Evolutionary conservation across 2,888 invertebrate species (phyloP).

Genomic region (Hyles lineata): DNA sequence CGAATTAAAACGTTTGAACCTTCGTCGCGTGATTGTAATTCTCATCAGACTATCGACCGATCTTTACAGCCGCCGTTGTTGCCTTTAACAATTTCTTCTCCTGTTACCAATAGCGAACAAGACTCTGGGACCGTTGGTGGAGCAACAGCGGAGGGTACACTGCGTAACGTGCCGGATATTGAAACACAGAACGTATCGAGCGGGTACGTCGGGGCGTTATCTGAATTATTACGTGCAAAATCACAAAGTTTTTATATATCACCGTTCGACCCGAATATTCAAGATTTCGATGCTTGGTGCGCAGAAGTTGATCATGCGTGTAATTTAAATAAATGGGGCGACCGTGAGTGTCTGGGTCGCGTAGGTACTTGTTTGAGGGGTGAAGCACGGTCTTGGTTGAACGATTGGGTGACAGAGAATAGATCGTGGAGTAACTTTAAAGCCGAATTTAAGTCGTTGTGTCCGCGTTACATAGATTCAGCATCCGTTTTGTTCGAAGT

Average conservation of each 20-base stretch:
- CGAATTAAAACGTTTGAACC: too few relatives aligned
- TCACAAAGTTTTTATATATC: not conserved
- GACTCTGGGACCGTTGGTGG: too few relatives aligned
- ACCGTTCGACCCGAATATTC: not conserved
- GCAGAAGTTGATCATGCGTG: slow-evolving; percentile 15
- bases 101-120: too few relatives aligned
- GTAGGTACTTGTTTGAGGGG: not conserved
- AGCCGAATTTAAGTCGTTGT: slow-evolving; percentile 37
- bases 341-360: not conserved
- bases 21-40: too few relatives aligned
- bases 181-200: not conserved
- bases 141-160: too few relatives aligned
- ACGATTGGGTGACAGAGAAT: slow-evolving; percentile 37
- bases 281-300: slow-evolving; percentile 27
- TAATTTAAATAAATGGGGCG: slow-evolving; percentile 1
- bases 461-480: slow-evolving; percentile 36
- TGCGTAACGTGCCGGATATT: too few relatives aligned
- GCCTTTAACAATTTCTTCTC: too few relatives aligned
- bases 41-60: too few relatives aligned
- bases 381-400: not conserved
- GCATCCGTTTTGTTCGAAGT: slow-evolving; percentile 38
- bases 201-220: not conserved
- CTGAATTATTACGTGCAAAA: not conserved
- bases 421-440: slow-evolving; percentile 42
- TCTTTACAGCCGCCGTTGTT: too few relatives aligned